These are phyloP conservation scores for Whitmania pigra DNA, from an alignment of 1,140 invertebrate genomes.

Conservation along the genomic window DNA sequence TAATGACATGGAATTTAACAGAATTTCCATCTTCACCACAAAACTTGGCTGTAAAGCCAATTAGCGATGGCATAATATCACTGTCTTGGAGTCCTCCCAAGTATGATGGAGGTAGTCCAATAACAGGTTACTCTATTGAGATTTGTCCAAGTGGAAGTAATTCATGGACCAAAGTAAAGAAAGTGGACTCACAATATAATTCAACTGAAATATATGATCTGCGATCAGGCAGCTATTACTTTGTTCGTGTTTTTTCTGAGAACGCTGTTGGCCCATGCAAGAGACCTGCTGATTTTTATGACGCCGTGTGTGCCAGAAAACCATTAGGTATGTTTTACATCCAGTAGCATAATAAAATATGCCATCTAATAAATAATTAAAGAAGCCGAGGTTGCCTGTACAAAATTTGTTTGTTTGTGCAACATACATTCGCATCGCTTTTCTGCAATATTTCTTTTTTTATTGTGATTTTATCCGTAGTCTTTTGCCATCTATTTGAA, in stretches of 20 bases:
- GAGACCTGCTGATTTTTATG: constrained; percentile 11
- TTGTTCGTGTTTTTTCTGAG: constrained; percentile 9
- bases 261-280: constrained; percentile 14
- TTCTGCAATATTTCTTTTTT: neutral
- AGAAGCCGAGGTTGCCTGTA: no score
- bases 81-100: constrained; percentile 85
- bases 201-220: neutral
- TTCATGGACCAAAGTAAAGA: constrained; percentile 10
- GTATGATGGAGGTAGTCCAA: constrained; percentile 63
- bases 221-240: constrained; percentile 7
- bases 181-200: neutral
- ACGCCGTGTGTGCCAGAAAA: constrained; percentile 9
- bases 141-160: constrained; percentile 16
- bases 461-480: neutral
- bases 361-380: no score
- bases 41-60: constrained; percentile 82
- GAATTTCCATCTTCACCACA: constrained; percentile 64
- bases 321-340: constrained; percentile 8
- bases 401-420: no score
- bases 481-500: no score
- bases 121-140: constrained; percentile 83
- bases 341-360: neutral
- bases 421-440: neutral
- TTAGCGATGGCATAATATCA: constrained; percentile 80
- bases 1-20: constrained; percentile 32